These are phyloP conservation scores for Butorides virescens DNA, from an alignment of 2,113 vertebrate genomes.

Conservation along the genomic window DNA sequence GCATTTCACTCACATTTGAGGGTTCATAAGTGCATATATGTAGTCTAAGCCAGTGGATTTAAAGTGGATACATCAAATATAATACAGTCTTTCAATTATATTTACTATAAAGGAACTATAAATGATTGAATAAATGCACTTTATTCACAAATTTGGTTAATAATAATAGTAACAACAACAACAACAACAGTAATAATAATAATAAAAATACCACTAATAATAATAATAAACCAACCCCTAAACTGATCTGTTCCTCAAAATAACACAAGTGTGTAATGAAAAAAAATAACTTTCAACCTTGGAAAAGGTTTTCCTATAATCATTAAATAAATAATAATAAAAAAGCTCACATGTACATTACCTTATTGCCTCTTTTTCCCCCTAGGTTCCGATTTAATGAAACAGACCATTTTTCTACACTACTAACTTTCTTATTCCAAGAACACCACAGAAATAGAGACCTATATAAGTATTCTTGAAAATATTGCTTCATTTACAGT, in stretches of 20 bases:
- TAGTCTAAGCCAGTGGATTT: neutral
- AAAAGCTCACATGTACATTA: neutral
- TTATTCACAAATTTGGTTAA: neutral
- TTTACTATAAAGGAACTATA: neutral
- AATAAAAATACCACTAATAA: neutral
- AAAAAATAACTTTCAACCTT: slow-evolving; percentile 25
- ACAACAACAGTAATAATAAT: neutral
- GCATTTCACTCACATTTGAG: neutral
- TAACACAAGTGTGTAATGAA: neutral
- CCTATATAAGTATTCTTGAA: slow-evolving; percentile 52
- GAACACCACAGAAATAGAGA: slow-evolving; percentile 20
- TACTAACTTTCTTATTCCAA: slow-evolving; percentile 50
- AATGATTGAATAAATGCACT: neutral
- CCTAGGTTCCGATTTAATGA: slow-evolving; percentile 53
- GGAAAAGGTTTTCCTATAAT: slow-evolving; percentile 43
- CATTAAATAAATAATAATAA: slow-evolving; percentile 30
- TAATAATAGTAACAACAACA: neutral
- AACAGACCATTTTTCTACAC: slow-evolving; percentile 41
- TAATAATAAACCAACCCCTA: neutral
- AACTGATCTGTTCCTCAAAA: slow-evolving; percentile 1
- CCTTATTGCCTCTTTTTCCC: neutral
- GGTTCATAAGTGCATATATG: neutral
- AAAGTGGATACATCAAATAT: neutral
- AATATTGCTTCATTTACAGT: slow-evolving; percentile 66
- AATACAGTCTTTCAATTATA: neutral